These are phyloP conservation scores for Archips crataeganus DNA, from an alignment of 2,888 invertebrate genomes.

Conservation along the genomic window DNA sequence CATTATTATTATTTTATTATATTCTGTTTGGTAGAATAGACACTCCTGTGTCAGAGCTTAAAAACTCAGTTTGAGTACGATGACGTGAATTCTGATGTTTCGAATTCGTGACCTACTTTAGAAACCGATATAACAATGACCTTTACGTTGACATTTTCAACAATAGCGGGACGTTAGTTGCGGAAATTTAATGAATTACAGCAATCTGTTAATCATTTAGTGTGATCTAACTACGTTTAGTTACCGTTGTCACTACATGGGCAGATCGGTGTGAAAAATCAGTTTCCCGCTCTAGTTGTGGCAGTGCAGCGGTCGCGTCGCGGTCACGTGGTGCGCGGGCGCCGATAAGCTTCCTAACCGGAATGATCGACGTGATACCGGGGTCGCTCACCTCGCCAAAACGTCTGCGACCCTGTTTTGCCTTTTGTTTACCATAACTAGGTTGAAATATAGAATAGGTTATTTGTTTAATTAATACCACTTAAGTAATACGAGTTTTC, in stretches of 20 bases:
- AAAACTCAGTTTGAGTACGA: slow-evolving; percentile 30
- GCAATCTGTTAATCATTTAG: slow-evolving; percentile 36
- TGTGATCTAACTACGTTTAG: slow-evolving; percentile 39
- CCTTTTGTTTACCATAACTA: slow-evolving; percentile 68
- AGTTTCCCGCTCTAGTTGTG: slow-evolving; percentile 67
- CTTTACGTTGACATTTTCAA: slow-evolving; percentile 39
- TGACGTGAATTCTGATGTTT: slow-evolving; percentile 19
- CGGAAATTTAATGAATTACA: slow-evolving; percentile 41
- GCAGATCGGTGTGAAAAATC: slow-evolving; percentile 60
- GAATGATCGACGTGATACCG: slow-evolving; percentile 69
- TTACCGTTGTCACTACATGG: slow-evolving; percentile 42
- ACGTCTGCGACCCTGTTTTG: slow-evolving; percentile 75
- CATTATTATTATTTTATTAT: background rate
- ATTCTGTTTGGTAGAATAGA: background rate
- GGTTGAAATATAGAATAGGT: slow-evolving; percentile 59
- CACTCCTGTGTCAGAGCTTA: background rate
- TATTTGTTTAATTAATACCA: slow-evolving; percentile 28
- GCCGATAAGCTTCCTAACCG: slow-evolving; percentile 69
- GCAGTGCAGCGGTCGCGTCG: slow-evolving; percentile 48
- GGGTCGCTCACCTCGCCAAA: slow-evolving; percentile 78
- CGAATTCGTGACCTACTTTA: slow-evolving; percentile 31
- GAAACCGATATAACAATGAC: slow-evolving; percentile 16
- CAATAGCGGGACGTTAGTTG: slow-evolving; percentile 31
- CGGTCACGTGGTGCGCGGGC: slow-evolving; percentile 50
- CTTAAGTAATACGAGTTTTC: background rate